phyloP scores from a whole-genome alignment of 2,888 invertebrate genomes.

The Conchocele bisecta region DNA sequence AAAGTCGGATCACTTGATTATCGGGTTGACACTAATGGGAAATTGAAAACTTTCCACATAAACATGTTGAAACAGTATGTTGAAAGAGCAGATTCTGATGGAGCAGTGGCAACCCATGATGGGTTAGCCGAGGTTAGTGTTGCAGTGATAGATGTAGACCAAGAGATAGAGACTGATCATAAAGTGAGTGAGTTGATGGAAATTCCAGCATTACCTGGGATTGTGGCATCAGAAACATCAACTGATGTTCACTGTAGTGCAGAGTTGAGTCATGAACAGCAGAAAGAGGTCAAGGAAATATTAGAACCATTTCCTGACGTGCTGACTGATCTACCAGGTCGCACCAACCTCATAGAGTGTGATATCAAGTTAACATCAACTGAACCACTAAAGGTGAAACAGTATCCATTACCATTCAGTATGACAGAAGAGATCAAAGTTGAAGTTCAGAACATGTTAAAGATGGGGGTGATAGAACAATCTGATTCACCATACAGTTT shows the following conservation, averaged over 20 bases:
- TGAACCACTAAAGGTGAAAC: conserved; percentile 21
- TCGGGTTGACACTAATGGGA: conserved; percentile 16
- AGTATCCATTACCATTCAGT: conserved; percentile 36
- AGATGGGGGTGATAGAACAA: conserved; percentile 48
- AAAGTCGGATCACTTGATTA: conserved; percentile 27
- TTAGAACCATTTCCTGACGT: conserved; percentile 18
- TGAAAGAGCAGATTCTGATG: background rate
- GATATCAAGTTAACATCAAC: conserved; percentile 18
- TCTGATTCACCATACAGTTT: conserved; percentile 42
- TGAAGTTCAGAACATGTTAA: conserved; percentile 39
- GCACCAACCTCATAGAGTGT: conserved; percentile 15
- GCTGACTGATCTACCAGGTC: conserved; percentile 29
- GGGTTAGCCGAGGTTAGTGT: background rate
- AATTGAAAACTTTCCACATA: conserved; percentile 26
- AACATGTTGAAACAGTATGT: conserved; percentile 40
- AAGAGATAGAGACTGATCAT: background rate
- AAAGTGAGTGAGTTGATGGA: background rate
- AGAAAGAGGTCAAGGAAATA: background rate
- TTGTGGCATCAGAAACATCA: too few species aligned
- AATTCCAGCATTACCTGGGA: too few species aligned
- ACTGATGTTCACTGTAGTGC: too few species aligned
- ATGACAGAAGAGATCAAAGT: conserved; percentile 11
- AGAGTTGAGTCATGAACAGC: conserved; percentile 22
- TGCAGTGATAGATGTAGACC: conserved; percentile 6
- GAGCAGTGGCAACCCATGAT: background rate